Evolutionary conservation across 2,888 invertebrate genomes (phyloP).

Genomic region (Epiblema foenella): DNA sequence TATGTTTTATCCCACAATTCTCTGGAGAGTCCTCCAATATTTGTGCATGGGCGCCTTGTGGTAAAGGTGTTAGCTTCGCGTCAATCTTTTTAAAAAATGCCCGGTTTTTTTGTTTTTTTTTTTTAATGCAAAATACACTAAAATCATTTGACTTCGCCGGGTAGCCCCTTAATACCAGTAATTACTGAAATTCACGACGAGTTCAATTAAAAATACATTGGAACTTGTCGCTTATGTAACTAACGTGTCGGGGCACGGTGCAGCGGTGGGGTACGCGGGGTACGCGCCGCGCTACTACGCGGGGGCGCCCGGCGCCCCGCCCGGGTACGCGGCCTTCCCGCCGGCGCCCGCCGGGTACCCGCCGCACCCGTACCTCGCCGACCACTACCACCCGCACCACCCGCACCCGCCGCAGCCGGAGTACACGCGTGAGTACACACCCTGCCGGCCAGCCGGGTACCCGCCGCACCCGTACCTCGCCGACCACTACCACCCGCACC

Average conservation of each 20-base stretch:
- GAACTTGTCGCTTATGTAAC: slow-evolving; percentile 5
- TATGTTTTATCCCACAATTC: no score
- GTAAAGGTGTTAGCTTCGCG: slow-evolving; percentile 15
- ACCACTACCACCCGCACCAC: slow-evolving; percentile 52
- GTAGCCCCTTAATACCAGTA: not conserved
- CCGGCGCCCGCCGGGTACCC: slow-evolving; percentile 62
- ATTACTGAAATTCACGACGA: not conserved
- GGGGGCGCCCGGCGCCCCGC: not conserved
- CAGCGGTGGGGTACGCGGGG: slow-evolving; percentile 20
- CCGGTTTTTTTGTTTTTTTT: no score
- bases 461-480: slow-evolving; percentile 45
- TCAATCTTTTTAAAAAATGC: not conserved
- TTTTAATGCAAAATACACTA: no score
- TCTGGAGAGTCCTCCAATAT: no score
- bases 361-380: slow-evolving; percentile 53
- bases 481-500: no score
- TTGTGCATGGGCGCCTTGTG: no score
- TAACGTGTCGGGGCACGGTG: slow-evolving; percentile 12
- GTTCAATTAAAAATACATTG: not conserved
- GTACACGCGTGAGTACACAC: slow-evolving; percentile 64
- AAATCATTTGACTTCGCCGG: no score
- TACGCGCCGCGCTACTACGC: slow-evolving; percentile 4
- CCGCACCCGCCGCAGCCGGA: slow-evolving; percentile 54
- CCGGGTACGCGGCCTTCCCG: slow-evolving; percentile 17
- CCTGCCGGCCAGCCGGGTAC: slow-evolving; percentile 60